phyloP scores from a whole-genome alignment of 1,140 invertebrate genomes.

The Dendroctonus ponderosae region DNA sequence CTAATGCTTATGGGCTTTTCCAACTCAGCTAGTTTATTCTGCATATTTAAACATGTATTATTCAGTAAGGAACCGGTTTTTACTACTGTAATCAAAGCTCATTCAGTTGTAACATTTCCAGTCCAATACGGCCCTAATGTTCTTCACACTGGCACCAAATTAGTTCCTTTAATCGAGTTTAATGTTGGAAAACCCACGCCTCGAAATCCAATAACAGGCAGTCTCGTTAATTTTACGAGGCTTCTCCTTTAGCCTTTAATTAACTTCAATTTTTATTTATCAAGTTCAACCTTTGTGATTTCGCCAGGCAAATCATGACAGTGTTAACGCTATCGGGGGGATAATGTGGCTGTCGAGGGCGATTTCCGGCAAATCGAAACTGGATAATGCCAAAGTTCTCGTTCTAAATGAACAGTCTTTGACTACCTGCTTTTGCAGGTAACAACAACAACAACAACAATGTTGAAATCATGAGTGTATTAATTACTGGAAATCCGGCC shows the following conservation, averaged over 20 bases:
- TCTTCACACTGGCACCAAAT: not conserved
- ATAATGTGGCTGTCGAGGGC: conserved; percentile 39
- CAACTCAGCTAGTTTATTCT: too few relatives aligned
- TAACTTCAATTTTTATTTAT: conserved; percentile 28
- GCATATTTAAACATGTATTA: too few relatives aligned
- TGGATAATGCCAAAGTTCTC: conserved; percentile 43
- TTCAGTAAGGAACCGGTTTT: not conserved
- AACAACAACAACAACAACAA: not conserved
- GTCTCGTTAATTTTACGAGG: conserved; percentile 28
- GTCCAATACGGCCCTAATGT: not conserved
- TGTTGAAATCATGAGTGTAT: not conserved
- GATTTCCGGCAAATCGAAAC: conserved; percentile 34
- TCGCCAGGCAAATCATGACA: conserved; percentile 10
- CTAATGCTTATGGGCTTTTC: too few relatives aligned
- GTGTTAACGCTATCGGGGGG: not conserved
- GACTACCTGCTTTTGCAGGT: conserved; percentile 72
- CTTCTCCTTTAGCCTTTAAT: conserved; percentile 35
- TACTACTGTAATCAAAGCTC: not conserved
- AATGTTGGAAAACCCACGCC: conserved; percentile 11
- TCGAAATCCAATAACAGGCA: conserved; percentile 27
- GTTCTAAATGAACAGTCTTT: conserved; percentile 70
- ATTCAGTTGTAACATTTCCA: not conserved
- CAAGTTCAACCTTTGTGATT: conserved; percentile 7
- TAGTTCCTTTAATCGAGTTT: not conserved
- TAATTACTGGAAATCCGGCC: not conserved